phyloP scores from a whole-genome alignment of 1,140 invertebrate species.

The Drosophila sproati region DNA sequence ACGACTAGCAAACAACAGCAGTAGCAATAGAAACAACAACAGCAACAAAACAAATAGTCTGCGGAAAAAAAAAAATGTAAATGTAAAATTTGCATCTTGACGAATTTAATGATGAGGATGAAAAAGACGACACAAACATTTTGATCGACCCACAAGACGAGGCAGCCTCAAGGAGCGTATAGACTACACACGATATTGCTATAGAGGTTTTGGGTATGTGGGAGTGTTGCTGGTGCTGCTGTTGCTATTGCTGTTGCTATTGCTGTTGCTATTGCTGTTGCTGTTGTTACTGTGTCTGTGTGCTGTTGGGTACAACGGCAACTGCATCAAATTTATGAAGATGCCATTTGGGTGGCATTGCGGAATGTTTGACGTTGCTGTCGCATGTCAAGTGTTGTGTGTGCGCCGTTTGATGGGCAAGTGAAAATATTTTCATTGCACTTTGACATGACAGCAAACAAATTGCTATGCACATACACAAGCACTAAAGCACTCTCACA shows the following conservation, averaged over 20 bases:
- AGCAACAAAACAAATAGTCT: slow-evolving; percentile 34
- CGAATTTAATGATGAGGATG: slow-evolving; percentile 83
- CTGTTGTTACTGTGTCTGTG: slow-evolving; percentile 27
- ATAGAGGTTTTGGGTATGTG: slow-evolving; percentile 65
- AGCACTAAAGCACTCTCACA: slow-evolving; percentile 24
- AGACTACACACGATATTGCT: slow-evolving; percentile 75
- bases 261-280: slow-evolving; percentile 26
- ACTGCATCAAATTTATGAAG: slow-evolving; percentile 72
- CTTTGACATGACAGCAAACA: slow-evolving; percentile 81
- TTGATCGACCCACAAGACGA: slow-evolving; percentile 72
- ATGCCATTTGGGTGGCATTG: slow-evolving; percentile 81
- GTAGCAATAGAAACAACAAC: slow-evolving; percentile 9
- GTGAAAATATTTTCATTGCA: slow-evolving; percentile 83
- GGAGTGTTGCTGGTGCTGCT: slow-evolving; percentile 67
- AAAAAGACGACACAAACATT: slow-evolving; percentile 72
- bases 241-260: slow-evolving; percentile 21
- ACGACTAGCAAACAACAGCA: slow-evolving; percentile 61
- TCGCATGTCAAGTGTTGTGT: slow-evolving; percentile 71
- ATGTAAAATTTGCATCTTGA: slow-evolving; percentile 75
- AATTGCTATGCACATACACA: slow-evolving; percentile 60
- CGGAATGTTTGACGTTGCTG: slow-evolving; percentile 79
- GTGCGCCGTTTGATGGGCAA: slow-evolving; percentile 48
- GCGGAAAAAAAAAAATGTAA: slow-evolving; percentile 13
- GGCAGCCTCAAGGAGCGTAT: slow-evolving; percentile 71
- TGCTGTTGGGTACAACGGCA: slow-evolving; percentile 37